Evolutionary conservation across 2,113 vertebrate genomes (phyloP).

Genomic region (Reinhardtius hippoglossoides): DNA sequence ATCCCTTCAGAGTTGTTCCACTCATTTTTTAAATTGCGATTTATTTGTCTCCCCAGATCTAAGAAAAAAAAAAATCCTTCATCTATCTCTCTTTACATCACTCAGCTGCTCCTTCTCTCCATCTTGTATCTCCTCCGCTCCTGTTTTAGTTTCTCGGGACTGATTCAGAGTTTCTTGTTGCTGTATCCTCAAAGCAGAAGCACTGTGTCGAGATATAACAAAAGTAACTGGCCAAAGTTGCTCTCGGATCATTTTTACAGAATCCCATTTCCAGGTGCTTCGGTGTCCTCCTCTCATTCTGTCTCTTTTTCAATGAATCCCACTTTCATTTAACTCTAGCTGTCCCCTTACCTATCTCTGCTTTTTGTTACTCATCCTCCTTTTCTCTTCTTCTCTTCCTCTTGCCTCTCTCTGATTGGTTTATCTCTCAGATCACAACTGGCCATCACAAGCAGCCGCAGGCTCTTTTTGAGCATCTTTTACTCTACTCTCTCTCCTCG

Average conservation of each 20-base stretch:
- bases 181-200: slow-evolving; percentile 58
- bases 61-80: slow-evolving; percentile 44
- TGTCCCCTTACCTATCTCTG: slow-evolving; percentile 28
- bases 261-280: slow-evolving; percentile 82
- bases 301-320: slow-evolving; percentile 50
- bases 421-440: slow-evolving; percentile 81
- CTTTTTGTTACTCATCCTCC: slow-evolving; percentile 50
- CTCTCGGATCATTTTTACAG: slow-evolving; percentile 65
- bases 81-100: slow-evolving; percentile 37
- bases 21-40: slow-evolving; percentile 55
- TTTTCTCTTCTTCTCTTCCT: slow-evolving; percentile 53
- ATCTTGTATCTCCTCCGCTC: slow-evolving; percentile 48
- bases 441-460: slow-evolving; percentile 81
- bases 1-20: slow-evolving; percentile 41
- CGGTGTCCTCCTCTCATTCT: slow-evolving; percentile 71
- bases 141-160: slow-evolving; percentile 73
- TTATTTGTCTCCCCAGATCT: slow-evolving; percentile 73
- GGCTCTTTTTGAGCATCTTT: slow-evolving; percentile 72
- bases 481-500: slow-evolving; percentile 48
- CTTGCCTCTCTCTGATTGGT: slow-evolving; percentile 61
- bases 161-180: slow-evolving; percentile 64
- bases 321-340: slow-evolving; percentile 58
- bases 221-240: slow-evolving; percentile 59
- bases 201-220: slow-evolving; percentile 32
- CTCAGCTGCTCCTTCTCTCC: slow-evolving; percentile 45